Evolutionary conservation across 2,888 invertebrate species (phyloP).

Genomic region (Azorinus chamasolen): DNA sequence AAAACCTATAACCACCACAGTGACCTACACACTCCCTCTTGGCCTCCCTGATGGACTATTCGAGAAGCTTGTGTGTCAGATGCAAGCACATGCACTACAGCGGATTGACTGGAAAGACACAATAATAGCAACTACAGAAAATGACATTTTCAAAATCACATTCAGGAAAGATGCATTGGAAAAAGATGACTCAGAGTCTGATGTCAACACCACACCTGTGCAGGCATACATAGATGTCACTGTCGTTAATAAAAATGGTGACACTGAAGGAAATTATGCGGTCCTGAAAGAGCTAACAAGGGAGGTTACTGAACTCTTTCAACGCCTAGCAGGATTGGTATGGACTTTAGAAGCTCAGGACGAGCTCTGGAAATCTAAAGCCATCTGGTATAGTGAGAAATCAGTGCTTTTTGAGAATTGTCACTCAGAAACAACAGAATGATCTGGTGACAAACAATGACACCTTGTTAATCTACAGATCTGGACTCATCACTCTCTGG

Average conservation of each 20-base stretch:
- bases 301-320: constrained; percentile 68
- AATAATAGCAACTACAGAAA: constrained; percentile 75
- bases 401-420: constrained; percentile 49
- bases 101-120: constrained; percentile 82
- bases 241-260: constrained; percentile 35
- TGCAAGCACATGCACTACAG: constrained; percentile 76
- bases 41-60: constrained; percentile 77
- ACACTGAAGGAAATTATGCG: constrained; percentile 52
- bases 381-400: constrained; percentile 37
- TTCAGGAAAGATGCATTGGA: constrained; percentile 29
- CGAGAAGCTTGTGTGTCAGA: constrained; percentile 68
- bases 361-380: constrained; percentile 59
- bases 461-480: too few relatives aligned
- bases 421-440: background rate
- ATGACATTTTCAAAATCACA: constrained; percentile 68
- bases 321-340: constrained; percentile 72
- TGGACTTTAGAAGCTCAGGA: constrained; percentile 68
- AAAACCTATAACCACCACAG: constrained; percentile 61
- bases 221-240: constrained; percentile 33
- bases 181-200: constrained; percentile 31
- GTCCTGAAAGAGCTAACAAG: constrained; percentile 72
- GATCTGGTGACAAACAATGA: background rate
- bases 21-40: constrained; percentile 71
- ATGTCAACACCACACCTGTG: background rate
- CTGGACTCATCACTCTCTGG: too few relatives aligned